Conservation (phyloP, 2,888 invertebrate species). For the Melinopterus prodromus region DNA sequence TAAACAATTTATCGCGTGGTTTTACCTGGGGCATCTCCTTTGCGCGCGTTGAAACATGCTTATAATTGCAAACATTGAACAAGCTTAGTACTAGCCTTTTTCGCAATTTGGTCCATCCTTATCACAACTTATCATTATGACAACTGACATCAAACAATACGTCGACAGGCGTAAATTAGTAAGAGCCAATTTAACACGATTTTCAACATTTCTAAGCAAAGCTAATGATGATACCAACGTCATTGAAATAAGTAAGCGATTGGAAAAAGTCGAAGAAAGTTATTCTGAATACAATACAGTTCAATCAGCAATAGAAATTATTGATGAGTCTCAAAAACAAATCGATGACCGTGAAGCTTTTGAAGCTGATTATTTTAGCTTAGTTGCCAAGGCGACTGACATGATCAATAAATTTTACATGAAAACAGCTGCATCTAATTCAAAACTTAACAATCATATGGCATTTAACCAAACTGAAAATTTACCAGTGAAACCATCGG, state of each 20-base stretch:
- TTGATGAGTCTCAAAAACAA: neutral
- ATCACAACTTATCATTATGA: neutral
- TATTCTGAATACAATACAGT: neutral
- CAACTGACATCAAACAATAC: neutral
- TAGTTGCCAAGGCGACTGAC: neutral
- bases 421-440: neutral
- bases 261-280: constrained; percentile 4
- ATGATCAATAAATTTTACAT: neutral
- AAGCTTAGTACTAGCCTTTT: neutral
- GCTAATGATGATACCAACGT: neutral
- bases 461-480: neutral
- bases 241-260: neutral
- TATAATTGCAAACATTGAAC: constrained; percentile 4
- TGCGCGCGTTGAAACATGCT: neutral
- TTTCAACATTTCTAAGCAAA: neutral
- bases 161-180: constrained; percentile 4
- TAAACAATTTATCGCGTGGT: neutral
- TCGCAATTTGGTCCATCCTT: neutral
- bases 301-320: neutral
- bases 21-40: no score
- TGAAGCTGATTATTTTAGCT: neutral
- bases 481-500: neutral
- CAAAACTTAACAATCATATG: neutral
- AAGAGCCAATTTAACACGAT: neutral
- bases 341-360: neutral